Evolutionary conservation across 2,113 vertebrate species (phyloP).

Genomic region (Nothoprocta perdicaria): DNA sequence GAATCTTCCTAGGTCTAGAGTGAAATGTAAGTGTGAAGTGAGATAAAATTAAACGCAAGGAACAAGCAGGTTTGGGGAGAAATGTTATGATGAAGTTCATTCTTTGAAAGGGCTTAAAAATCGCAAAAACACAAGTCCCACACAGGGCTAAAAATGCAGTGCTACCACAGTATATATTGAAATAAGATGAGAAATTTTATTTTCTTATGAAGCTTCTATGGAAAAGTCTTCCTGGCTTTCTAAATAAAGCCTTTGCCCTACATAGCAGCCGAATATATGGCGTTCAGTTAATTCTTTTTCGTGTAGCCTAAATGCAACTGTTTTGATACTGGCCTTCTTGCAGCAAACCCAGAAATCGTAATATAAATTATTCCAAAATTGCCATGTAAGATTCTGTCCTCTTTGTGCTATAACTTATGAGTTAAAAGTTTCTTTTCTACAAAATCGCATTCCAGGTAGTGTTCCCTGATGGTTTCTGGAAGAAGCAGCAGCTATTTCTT

Average conservation of each 20-base stretch:
- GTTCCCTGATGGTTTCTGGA: slow-evolving; percentile 16
- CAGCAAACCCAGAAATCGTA: neutral
- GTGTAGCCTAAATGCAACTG: neutral
- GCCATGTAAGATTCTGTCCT: neutral
- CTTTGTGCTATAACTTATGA: neutral
- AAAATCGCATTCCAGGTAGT: slow-evolving; percentile 13
- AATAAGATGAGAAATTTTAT: neutral
- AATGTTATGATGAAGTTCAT: neutral
- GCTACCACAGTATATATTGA: slow-evolving; percentile 15
- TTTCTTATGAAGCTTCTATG: neutral
- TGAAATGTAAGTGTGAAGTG: slow-evolving; percentile 44
- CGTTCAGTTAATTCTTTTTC: neutral
- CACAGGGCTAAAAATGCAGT: slow-evolving; percentile 27
- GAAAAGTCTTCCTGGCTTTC: slow-evolving; percentile 18
- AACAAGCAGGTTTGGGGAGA: neutral
- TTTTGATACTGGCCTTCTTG: neutral
- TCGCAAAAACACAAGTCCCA: neutral
- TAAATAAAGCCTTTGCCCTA: neutral
- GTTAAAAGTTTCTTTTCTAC: neutral
- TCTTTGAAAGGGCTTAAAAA: slow-evolving; percentile 47
- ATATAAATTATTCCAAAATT: neutral
- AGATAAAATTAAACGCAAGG: slow-evolving; percentile 43
- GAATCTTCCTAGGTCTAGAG: slow-evolving; percentile 11
- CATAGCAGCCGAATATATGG: neutral
- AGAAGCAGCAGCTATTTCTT: neutral